Evolutionary conservation across 2,888 invertebrate species (phyloP), one percentile per base, ranked within the genome.

Genomic region (Fissipunctia ypsillon): DNA sequence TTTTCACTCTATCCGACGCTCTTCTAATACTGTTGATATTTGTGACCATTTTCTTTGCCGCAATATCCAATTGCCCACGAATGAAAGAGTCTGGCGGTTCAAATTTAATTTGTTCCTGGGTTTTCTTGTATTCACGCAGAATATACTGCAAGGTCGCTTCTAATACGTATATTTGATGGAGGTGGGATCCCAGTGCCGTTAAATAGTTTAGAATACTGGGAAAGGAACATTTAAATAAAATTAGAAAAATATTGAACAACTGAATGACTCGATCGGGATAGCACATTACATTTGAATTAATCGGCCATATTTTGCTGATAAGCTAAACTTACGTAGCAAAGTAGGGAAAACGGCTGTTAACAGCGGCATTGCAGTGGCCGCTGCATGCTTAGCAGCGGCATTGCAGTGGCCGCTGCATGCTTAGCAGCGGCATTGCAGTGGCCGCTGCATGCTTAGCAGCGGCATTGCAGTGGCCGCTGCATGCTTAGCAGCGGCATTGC

Each of bases 101-200:
- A 66, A 90, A 93, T 84, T 95, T 93, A 28, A 94, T 86, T 90
- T 93, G 90, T 71, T 92, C 89, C 60, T 92, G 90, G 41, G 93
- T 83, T 69, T 86, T 91, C 41, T 87, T 89, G 73, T 93, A 93
- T 83, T 96, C 95, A 12, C 96, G 93, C 50, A 95, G 89, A n/a
- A 96, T 92, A 85, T 97, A 97, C 64, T 95, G 94, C 65, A 97
- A 88, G 50, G 97, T 96, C 2, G 97, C 95, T 87, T 97, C 97
- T 90, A 97, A 94, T 59, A 97, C 93, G 76, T 96, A 96, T 54
- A 97, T 87, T 88, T 97, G 97, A 87, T 97, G 97, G 22, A 97
- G 91, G 61, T 96, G 96, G 41, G 96, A 96, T 52, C 97, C 95
- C 64, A 97, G 85, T 35, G 96, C 91, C 52, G 95, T 93, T 70